Conservation (phyloP, 2,797 vertebrate species). For the Fringilla coelebs region DNA sequence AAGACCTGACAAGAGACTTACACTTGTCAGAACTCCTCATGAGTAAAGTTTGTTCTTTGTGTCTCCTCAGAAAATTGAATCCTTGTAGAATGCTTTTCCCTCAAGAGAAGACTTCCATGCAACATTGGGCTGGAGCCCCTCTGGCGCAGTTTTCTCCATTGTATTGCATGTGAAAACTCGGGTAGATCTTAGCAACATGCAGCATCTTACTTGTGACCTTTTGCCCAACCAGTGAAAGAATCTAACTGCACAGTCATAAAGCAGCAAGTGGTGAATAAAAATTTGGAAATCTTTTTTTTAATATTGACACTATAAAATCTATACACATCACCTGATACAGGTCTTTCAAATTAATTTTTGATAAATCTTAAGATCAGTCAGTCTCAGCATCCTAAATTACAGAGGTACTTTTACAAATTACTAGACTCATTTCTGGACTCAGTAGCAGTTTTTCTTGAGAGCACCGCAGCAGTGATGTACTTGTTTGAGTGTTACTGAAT, state of each 20-base stretch:
- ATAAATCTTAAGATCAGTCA: background rate
- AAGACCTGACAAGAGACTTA: background rate
- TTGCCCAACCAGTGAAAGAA: background rate
- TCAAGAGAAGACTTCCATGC: background rate
- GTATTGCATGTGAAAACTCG: background rate
- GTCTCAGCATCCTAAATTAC: background rate
- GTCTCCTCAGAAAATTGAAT: background rate
- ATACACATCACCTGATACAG: background rate
- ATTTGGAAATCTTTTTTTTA: background rate
- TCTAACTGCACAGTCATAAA: background rate
- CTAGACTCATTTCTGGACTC: background rate
- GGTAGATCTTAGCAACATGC: fast-evolving
- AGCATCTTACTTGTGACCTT: background rate
- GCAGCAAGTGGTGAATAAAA: background rate
- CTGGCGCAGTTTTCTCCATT: background rate
- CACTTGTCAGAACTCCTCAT: background rate
- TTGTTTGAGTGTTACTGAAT: background rate
- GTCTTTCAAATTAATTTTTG: background rate
- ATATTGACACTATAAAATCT: background rate
- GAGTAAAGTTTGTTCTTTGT: background rate
- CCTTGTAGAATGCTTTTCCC: background rate
- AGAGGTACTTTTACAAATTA: background rate
- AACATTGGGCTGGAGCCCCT: background rate
- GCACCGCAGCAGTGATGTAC: background rate
- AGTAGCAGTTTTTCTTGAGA: background rate